phyloP scores from a whole-genome alignment of 2,113 vertebrate species.

The Malurus melanocephalus region DNA sequence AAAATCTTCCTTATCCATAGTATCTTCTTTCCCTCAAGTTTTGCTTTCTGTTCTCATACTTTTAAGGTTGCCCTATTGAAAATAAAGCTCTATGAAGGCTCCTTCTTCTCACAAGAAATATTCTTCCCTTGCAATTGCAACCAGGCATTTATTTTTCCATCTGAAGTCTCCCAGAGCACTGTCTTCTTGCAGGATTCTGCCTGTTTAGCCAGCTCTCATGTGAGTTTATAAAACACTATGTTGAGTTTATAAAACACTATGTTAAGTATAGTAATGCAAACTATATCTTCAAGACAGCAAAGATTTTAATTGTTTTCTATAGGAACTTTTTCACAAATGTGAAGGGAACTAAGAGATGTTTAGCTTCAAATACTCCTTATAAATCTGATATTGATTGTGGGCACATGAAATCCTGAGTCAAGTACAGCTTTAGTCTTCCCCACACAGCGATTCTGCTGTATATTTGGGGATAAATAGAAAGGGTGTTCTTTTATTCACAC shows the following conservation, averaged over 20 bases:
- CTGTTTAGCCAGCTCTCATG: not conserved
- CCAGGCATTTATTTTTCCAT: not conserved
- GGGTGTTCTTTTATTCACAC: not conserved
- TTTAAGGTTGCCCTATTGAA: not conserved
- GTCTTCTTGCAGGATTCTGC: not conserved
- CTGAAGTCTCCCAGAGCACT: not conserved
- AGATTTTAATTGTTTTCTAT: not conserved
- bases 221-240: not conserved
- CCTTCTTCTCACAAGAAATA: not conserved
- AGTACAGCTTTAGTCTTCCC: fast-evolving
- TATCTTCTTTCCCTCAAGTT: not conserved
- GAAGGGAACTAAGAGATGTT: not conserved
- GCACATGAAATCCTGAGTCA: not conserved
- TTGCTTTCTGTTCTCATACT: not conserved
- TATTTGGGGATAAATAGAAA: not conserved
- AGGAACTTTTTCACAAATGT: not conserved
- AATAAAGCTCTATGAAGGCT: not conserved
- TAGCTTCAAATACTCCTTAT: not conserved
- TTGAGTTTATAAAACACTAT: not conserved
- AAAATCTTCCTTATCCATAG: not conserved
- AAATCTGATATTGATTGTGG: fast-evolving
- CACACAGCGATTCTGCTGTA: fast-evolving
- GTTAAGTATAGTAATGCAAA: not conserved
- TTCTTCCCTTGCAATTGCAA: not conserved
- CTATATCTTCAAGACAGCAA: not conserved